These are phyloP conservation scores for Papilio polyxenes DNA, from an alignment of 1,140 invertebrate species.

Conservation along the genomic window DNA sequence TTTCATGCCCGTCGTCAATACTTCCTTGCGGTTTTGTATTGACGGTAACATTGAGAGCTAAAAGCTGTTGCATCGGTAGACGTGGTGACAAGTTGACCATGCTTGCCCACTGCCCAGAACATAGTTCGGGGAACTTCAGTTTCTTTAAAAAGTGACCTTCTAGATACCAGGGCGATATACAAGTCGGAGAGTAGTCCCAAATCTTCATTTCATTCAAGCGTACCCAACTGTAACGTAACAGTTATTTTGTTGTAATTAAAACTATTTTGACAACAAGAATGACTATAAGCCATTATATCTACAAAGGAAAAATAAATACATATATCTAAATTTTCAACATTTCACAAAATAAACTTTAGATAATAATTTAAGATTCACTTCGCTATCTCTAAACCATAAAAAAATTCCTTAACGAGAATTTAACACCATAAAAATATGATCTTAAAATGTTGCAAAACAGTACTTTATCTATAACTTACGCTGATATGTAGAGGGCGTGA, in stretches of 20 bases:
- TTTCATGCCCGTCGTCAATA: constrained; percentile 69
- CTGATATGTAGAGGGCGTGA: constrained; percentile 86
- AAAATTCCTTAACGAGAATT: too few species aligned
- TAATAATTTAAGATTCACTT: too few species aligned
- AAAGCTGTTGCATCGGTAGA: constrained; percentile 81
- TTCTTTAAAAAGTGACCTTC: constrained; percentile 85
- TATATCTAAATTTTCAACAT: too few species aligned
- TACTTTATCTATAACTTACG: constrained; percentile 64
- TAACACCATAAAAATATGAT: too few species aligned
- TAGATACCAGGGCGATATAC: constrained; percentile 87
- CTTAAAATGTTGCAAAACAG: background rate
- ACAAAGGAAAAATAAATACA: too few species aligned
- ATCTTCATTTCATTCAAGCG: constrained; percentile 85
- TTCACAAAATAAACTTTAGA: too few species aligned
- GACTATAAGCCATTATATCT: too few species aligned
- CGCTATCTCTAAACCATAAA: too few species aligned
- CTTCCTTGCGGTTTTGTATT: constrained; percentile 77
- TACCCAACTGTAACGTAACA: constrained; percentile 83
- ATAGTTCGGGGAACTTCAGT: constrained; percentile 90
- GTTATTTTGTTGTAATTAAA: background rate
- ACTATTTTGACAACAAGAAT: background rate
- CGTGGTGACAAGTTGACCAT: constrained; percentile 88
- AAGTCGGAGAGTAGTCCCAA: constrained; percentile 88
- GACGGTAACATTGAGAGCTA: constrained; percentile 76
- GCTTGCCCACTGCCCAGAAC: constrained; percentile 91